Base-by-base conservation (phyloP, 2,888 invertebrate genomes). In the Volucella bombylans region DNA sequence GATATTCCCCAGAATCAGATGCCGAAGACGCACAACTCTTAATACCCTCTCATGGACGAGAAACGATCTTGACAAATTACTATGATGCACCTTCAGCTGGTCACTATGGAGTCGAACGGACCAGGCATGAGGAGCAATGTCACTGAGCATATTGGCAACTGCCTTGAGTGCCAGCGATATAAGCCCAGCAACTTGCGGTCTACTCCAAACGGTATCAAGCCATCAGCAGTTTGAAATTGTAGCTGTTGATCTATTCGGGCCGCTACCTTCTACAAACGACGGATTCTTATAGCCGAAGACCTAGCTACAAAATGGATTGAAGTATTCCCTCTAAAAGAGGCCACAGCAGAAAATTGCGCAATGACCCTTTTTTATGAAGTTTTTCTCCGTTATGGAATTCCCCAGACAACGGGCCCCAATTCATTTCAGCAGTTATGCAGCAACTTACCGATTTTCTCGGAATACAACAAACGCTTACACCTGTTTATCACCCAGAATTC, bases 351-450 rank as follows among this genome's bases (percentile, higher is more conserved):
- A 55, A 74, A 64, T n/a, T 90, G 90, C 64, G 89, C 89, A 0
- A 50, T 38, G 0, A 86, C 74, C 0, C 64, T 91, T 0, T 52
- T 90, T 0, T 74, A 90, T 39, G 90, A 91, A 76, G 68, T 90
- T 0, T 88, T 91, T n/a, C 57, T 91, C 4, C 80, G 90, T 8
- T 90, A 89, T 81, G 90, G 90, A 0, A 23, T 88, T 1, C 90
- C 89, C 0, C 88, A 12, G 90, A 91, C 49, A 91, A 91, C 15
- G 90, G 91, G n/a, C n/a, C n/a, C n/a, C n/a, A n/a, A n/a, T n/a
- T n/a, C n/a, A n/a, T n/a, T n/a, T n/a, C n/a, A n/a, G n/a, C n/a
- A n/a, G n/a, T n/a, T n/a, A n/a, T n/a, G n/a, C n/a, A n/a, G n/a
- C n/a, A n/a, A n/a, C n/a, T n/a, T n/a, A n/a, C n/a, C n/a, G n/a